phyloP scores from a whole-genome alignment of 2,888 invertebrate genomes.

The Linnaemya tessellans region DNA sequence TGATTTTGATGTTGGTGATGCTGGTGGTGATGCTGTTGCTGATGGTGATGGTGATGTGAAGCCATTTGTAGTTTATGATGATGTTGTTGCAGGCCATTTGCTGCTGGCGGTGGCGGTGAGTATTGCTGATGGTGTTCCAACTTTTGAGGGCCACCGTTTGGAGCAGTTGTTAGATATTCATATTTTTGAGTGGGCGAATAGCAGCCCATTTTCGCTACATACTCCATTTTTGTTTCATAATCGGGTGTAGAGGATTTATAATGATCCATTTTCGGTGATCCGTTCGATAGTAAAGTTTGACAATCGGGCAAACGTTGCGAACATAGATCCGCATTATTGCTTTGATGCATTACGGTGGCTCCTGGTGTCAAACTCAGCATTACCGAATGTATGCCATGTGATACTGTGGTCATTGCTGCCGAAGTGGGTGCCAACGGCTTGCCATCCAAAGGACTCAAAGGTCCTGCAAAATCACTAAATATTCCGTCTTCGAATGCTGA shows the following conservation, averaged over 20 bases:
- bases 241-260: conserved; percentile 78
- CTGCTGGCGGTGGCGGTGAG: conserved; percentile 77
- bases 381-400: conserved; percentile 86
- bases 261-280: conserved; percentile 81
- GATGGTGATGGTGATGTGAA: conserved; percentile 65
- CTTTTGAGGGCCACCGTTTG: conserved; percentile 72
- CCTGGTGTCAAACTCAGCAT: conserved; percentile 86
- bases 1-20: conserved; percentile 77
- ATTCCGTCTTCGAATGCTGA: conserved; percentile 90
- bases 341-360: conserved; percentile 74
- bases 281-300: conserved; percentile 81
- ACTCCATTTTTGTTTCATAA: conserved; percentile 82
- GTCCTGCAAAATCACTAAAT: conserved; percentile 89
- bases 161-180: conserved; percentile 79
- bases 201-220: conserved; percentile 81
- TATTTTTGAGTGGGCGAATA: conserved; percentile 83
- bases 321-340: conserved; percentile 77
- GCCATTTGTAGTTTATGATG: conserved; percentile 73
- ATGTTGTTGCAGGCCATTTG: conserved; percentile 69
- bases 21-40: conserved; percentile 67
- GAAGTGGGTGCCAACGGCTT: conserved; percentile 83
- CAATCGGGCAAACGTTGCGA: conserved; percentile 82
- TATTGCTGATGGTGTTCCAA: conserved; percentile 79
- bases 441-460: conserved; percentile 84
- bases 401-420: conserved; percentile 76